Conservation (phyloP, 2,113 vertebrate species). For the Empidonax traillii region DNA sequence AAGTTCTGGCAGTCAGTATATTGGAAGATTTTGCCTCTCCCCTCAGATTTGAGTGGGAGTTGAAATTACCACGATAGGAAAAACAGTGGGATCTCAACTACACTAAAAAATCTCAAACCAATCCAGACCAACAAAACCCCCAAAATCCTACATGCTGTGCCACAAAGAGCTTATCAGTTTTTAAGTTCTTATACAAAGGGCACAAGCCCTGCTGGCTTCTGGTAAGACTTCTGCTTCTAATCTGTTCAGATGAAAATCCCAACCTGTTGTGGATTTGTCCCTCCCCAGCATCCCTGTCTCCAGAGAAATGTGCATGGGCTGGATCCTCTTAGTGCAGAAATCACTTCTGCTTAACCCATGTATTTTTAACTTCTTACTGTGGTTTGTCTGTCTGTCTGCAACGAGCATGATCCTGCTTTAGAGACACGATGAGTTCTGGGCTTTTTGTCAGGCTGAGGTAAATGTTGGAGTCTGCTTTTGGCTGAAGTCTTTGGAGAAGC, state of each 20-base stretch:
- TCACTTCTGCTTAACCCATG: not conserved
- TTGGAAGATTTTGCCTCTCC: not conserved
- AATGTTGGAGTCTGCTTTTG: not conserved
- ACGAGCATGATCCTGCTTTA: not conserved
- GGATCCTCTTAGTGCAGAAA: not conserved
- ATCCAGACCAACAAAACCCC: not conserved
- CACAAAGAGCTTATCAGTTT: not conserved
- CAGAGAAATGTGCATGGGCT: not conserved
- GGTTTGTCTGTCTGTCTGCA: not conserved
- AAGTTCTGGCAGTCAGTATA: not conserved
- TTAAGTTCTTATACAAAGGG: not conserved
- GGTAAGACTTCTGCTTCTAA: not conserved
- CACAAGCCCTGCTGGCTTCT: not conserved
- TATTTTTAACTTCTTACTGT: not conserved
- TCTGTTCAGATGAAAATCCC: slow-evolving; percentile 33
- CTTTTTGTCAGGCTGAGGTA: not conserved
- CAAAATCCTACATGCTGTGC: not conserved
- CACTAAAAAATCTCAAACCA: not conserved
- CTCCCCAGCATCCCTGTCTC: not conserved
- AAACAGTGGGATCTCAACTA: not conserved
- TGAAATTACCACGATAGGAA: not conserved
- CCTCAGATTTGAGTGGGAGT: not conserved
- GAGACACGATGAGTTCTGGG: not conserved
- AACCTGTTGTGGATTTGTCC: not conserved
- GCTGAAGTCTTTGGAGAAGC: not conserved